Conservation (phyloP, 1,140 invertebrate genomes). For the Armadillidium nasatum region DNA sequence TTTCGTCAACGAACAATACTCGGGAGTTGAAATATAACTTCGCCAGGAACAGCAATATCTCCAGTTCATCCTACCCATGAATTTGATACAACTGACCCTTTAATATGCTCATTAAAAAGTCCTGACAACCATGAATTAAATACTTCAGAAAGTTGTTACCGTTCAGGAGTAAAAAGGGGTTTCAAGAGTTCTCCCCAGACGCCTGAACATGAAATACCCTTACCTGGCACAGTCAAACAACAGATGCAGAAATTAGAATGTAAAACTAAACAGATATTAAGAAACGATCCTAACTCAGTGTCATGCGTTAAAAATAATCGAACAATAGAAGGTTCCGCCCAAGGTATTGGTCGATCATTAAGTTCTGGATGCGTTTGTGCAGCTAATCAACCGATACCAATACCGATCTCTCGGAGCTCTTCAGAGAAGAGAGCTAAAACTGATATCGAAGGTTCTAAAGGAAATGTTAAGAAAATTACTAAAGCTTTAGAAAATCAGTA, state of each 20-base stretch:
- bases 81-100: no score
- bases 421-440: constrained; percentile 42
- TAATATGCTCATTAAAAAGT: no score
- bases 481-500: constrained; percentile 46
- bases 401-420: constrained; percentile 39
- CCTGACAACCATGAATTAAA: no score
- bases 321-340: not conserved
- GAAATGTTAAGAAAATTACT: constrained; percentile 47
- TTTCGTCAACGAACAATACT: no score
- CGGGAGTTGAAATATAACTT: no score
- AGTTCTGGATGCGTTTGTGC: constrained; percentile 20
- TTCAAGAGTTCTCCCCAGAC: constrained; percentile 30
- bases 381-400: not conserved
- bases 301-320: not conserved
- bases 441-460: constrained; percentile 38
- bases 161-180: constrained; percentile 22
- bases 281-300: not conserved
- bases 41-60: no score
- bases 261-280: constrained; percentile 24
- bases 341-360: constrained; percentile 8
- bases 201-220: constrained; percentile 32
- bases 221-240: constrained; percentile 49
- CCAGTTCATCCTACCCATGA: no score
- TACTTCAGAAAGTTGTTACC: not conserved
- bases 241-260: constrained; percentile 48